Base-by-base conservation (phyloP, 2,888 invertebrate genomes). In the Thelaira solivaga region DNA sequence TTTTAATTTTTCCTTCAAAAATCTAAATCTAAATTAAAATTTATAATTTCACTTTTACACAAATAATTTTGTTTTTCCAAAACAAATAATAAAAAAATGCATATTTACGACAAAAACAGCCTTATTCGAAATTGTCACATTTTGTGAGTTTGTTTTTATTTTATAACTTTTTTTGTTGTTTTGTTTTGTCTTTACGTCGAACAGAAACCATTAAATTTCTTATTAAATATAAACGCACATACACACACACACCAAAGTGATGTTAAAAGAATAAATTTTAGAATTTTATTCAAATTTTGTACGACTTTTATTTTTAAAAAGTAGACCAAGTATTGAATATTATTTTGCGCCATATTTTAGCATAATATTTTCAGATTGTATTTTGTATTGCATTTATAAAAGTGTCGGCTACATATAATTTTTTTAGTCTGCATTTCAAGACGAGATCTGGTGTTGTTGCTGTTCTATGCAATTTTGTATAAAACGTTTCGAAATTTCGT, bases 311-410 rank as follows among this genome's bases (percentile, higher is more conserved):
- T 39, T 72, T 47, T 34, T 7, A 47, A 41, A 71, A 80, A 81
- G 75, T 81, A 77, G 81, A 73, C 77, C 81, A 81, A 81, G 77
- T 81, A 81, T 81, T 72, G 81, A 81, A 81, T 81, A 77, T 81
- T 24, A 80, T 81, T 80, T 77, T 72, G 73, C 47, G 75, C 68
- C 75, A 77, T 43, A 76, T 80, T 72, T 80, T 72, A 65, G 72
- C 77, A 77, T 77, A 77, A 62, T 62, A 67, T 55, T 72, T 68
- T 72, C 22, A 31, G 36, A 61, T 71, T 53, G 51, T 43, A 16
- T 76, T 68, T 36, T 74, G 22, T 36, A 31, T 41, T 43, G 24
- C 13, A 41, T 13, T n/a, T 36, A 41, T 2, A 26, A 4, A 13
- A n/a, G 26, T 7, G 6, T 29, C 26, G n/a, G 29, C 20, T 34